Evolutionary conservation across 2,888 invertebrate genomes (phyloP).

Genomic region (Caenorhabditis virilis): DNA sequence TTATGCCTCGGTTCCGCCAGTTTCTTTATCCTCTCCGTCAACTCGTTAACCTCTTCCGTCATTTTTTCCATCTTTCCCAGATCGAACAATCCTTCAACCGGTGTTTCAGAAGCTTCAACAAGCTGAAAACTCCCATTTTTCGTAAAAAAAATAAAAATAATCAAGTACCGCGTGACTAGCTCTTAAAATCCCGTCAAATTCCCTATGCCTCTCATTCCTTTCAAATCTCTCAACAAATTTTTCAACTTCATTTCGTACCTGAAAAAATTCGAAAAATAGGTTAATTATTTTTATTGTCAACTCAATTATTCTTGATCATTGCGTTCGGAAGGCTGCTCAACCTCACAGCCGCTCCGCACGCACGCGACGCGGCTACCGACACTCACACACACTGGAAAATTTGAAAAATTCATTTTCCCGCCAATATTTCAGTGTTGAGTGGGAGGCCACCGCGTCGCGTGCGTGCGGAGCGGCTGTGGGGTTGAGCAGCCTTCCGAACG

Average conservation of each 20-base stretch:
- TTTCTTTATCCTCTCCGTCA: constrained; percentile 28
- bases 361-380: too few relatives aligned
- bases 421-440: too few relatives aligned
- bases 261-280: constrained; percentile 2
- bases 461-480: too few relatives aligned
- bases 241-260: constrained; percentile 40
- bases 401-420: too few relatives aligned
- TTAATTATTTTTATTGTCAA: too few relatives aligned
- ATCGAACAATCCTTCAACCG: constrained; percentile 46
- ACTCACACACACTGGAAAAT: too few relatives aligned
- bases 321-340: too few relatives aligned
- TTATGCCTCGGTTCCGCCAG: constrained; percentile 33
- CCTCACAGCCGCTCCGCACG: too few relatives aligned
- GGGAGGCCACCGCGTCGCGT: too few relatives aligned
- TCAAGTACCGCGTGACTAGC: constrained; percentile 46
- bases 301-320: too few relatives aligned
- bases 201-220: constrained; percentile 48
- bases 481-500: not conserved
- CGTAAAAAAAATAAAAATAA: not conserved
- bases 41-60: constrained; percentile 25
- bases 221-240: constrained; percentile 51
- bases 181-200: constrained; percentile 53
- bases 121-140: constrained; percentile 25
- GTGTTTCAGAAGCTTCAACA: constrained; percentile 50
- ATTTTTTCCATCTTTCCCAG: constrained; percentile 43